Percentiles rank a stretch among this genome's conserved stretches.
phyloP scores from a whole-genome alignment of 2,113 vertebrate genomes.

The Tinamus guttatus region DNA sequence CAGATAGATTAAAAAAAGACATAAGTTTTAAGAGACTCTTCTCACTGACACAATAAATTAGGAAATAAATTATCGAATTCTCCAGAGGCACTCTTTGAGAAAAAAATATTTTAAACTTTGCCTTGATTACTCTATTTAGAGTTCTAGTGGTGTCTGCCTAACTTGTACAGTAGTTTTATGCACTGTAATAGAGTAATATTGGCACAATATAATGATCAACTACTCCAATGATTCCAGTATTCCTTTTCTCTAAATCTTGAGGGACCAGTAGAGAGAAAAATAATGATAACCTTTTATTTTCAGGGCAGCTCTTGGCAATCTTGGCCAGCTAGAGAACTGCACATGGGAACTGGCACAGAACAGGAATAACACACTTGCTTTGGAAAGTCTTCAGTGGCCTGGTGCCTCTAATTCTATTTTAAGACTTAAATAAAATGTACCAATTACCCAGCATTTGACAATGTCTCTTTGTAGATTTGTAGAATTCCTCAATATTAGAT shows the following conservation, averaged over 20 bases:
- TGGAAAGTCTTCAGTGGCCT: neutral
- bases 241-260: neutral
- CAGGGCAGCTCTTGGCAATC: neutral
- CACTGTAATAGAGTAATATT: neutral
- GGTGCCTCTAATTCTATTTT: neutral
- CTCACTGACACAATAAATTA: neutral
- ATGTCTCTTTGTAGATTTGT: neutral
- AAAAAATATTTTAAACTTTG: neutral
- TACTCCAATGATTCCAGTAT: neutral
- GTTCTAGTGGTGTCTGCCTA: neutral
- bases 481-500: neutral
- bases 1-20: neutral
- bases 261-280: neutral
- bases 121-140: neutral
- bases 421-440: neutral
- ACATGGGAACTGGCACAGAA: neutral
- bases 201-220: neutral
- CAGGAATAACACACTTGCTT: neutral
- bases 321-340: neutral
- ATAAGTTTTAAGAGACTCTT: neutral
- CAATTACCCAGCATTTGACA: neutral
- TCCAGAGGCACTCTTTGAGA: neutral
- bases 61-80: neutral
- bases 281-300: neutral
- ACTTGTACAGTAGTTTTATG: neutral